phyloP scores from a whole-genome alignment of 2,888 invertebrate species.

The Patella ulyssiponensis region DNA sequence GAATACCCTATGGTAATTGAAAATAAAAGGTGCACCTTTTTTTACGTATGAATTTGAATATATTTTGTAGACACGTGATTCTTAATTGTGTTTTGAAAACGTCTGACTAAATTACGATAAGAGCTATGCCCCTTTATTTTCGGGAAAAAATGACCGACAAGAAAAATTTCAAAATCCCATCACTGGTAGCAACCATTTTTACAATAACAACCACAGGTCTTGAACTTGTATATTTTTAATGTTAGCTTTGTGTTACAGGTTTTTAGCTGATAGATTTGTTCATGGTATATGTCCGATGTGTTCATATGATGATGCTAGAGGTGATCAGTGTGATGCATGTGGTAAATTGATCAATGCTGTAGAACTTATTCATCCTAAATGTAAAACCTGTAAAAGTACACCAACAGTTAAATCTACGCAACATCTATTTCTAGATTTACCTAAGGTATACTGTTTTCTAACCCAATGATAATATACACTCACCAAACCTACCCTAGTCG shows the following conservation, averaged over 20 bases:
- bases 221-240: neutral
- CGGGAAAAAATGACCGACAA: too few species aligned
- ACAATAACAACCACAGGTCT: neutral
- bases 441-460: constrained; percentile 77
- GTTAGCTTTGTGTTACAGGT: constrained; percentile 49
- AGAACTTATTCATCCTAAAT: constrained; percentile 87
- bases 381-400: constrained; percentile 86
- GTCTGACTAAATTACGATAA: too few species aligned
- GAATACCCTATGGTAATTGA: too few species aligned
- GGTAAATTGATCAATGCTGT: constrained; percentile 94
- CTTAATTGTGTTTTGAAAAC: too few species aligned
- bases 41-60: too few species aligned
- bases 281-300: constrained; percentile 97
- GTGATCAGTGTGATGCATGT: constrained; percentile 99
- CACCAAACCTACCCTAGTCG: too few species aligned
- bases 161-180: too few species aligned
- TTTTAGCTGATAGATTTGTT: constrained; percentile 83
- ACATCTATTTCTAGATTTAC: constrained; percentile 95
- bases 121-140: too few species aligned
- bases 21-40: too few species aligned
- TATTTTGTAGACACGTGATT: too few species aligned
- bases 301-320: constrained; percentile 91
- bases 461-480: too few species aligned
- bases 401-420: constrained; percentile 83
- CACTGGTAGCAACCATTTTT: neutral